A percentile compares a stretch with the other conserved stretches of the same genome.
Evolutionary conservation across 2,113 vertebrate genomes (phyloP).

Genomic region (Thamnaconus septentrionalis): DNA sequence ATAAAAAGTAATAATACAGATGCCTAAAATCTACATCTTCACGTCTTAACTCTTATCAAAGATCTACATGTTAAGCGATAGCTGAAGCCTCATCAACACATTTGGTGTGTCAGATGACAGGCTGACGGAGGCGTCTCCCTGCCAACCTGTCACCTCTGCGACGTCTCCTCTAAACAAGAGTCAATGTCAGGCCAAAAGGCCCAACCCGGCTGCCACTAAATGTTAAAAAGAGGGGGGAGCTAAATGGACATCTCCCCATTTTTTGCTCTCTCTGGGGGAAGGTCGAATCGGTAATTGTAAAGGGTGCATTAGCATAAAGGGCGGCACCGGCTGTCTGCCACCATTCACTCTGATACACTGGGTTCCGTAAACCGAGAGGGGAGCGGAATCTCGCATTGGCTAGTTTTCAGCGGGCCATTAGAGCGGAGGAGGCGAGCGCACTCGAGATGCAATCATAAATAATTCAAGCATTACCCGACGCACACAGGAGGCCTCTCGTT

Average conservation of each 20-base stretch:
- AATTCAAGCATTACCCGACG: constrained; percentile 40
- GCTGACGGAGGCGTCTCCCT: constrained; percentile 55
- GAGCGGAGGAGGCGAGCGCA: constrained; percentile 35
- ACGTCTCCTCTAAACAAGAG: constrained; percentile 66
- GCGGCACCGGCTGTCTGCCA: constrained; percentile 77
- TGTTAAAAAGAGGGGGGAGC: constrained; percentile 69
- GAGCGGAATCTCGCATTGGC: constrained; percentile 51
- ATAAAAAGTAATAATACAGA: too few species aligned
- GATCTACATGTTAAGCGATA: too few species aligned
- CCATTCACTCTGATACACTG: constrained; percentile 72
- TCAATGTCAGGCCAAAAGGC: constrained; percentile 64
- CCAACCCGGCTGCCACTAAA: constrained; percentile 70
- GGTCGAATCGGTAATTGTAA: constrained; percentile 84
- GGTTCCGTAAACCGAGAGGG: constrained; percentile 55
- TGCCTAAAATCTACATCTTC: too few species aligned
- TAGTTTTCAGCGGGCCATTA: constrained; percentile 61
- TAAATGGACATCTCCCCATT: constrained; percentile 78
- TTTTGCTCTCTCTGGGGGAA: constrained; percentile 65
- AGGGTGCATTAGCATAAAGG: constrained; percentile 83
- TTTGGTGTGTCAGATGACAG: too few species aligned
- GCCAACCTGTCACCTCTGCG: constrained; percentile 50
- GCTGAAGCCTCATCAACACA: too few species aligned
- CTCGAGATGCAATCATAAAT: constrained; percentile 55
- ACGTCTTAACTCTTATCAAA: too few species aligned
- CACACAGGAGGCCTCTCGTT: constrained; percentile 20